Evolutionary conservation across 2,797 vertebrate genomes (phyloP), one percentile per base, ranked within the genome.

Genomic region (Chaunax sp.): DNA sequence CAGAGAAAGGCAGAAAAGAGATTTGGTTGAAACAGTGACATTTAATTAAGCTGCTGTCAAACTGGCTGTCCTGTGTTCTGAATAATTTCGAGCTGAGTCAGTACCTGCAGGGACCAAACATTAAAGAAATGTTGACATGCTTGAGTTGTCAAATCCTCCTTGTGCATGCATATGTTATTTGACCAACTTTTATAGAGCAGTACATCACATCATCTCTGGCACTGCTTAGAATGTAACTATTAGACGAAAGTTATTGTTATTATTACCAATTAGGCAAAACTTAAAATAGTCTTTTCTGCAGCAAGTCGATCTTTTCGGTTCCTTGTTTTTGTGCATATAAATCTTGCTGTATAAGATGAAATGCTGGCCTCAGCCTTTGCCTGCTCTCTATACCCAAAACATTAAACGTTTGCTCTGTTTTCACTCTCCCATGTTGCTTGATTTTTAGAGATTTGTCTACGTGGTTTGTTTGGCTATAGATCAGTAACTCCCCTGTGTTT

Each of bases 381-480:
- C 60, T 54, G 46, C 64, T 81, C 64, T 78, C 57, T 78, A n/a
- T 44, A 5, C 63, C 54, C 65, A 64, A 82, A 85, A 84, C 75
- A 78, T 64, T 56, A 45, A 77, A 80, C 55, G 64, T 79, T 80
- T 2, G 16, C 68, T 77, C 78, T 88, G 77, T 86, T 85, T 86
- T 84, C 78, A 84, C 51, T 55, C 74, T 73, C 22, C 5, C 6
- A 25, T 38, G 61, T 56, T 55, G 75, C 46, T 80, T 64, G 37
- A 72, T 55, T 79, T 83, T 86, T 77, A 75, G 62, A 82, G 67
- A 47, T 43, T 64, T 50, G 58, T 78, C 72, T 69, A 43, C 14
- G 30, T 72, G 76, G 61, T 75, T 86, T 82, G 66, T 55, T 59
- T 70, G 61, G 49, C 52, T 35, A 62, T 84, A 80, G 79, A 84